Conservation (phyloP, 2,797 vertebrate genomes). For the Halcyon chelicuti region DNA sequence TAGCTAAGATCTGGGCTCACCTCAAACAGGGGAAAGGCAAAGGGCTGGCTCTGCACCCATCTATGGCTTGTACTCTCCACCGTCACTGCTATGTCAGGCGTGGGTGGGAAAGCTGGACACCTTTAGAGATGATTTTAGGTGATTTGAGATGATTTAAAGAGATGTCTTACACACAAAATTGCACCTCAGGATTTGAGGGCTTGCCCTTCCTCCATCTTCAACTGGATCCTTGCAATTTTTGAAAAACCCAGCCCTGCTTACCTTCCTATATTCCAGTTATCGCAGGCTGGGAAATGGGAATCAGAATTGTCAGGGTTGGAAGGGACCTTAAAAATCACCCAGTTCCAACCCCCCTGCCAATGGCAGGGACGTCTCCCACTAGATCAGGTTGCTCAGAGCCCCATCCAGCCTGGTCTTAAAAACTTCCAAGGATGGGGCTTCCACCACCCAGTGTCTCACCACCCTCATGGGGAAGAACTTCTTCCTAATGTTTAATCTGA, state of each 20-base stretch:
- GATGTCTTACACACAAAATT: not conserved
- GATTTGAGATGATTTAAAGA: not conserved
- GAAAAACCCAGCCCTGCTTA: not conserved
- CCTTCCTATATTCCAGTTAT: not conserved
- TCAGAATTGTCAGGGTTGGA: too few relatives aligned
- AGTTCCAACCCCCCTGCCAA: too few relatives aligned
- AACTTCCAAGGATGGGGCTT: too few relatives aligned
- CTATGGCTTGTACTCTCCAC: not conserved
- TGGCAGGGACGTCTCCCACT: too few relatives aligned
- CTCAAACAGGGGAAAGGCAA: accelerated
- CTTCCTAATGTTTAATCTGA: too few relatives aligned
- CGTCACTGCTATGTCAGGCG: accelerated
- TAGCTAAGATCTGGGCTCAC: accelerated
- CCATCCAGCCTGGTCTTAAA: too few relatives aligned
- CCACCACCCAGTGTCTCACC: too few relatives aligned
- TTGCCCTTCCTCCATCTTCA: not conserved
- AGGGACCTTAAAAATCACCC: too few relatives aligned
- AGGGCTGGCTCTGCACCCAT: accelerated
- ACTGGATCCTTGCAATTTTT: not conserved
- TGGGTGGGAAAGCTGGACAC: not conserved
- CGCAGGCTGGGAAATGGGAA: not conserved
- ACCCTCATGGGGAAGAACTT: too few relatives aligned
- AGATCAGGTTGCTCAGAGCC: too few relatives aligned
- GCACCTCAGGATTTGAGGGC: not conserved
- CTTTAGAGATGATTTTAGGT: not conserved